Evolutionary conservation across 2,888 invertebrate species (phyloP), one percentile per base, ranked within the genome.

Genomic region (Ichneumoninae sp.): DNA sequence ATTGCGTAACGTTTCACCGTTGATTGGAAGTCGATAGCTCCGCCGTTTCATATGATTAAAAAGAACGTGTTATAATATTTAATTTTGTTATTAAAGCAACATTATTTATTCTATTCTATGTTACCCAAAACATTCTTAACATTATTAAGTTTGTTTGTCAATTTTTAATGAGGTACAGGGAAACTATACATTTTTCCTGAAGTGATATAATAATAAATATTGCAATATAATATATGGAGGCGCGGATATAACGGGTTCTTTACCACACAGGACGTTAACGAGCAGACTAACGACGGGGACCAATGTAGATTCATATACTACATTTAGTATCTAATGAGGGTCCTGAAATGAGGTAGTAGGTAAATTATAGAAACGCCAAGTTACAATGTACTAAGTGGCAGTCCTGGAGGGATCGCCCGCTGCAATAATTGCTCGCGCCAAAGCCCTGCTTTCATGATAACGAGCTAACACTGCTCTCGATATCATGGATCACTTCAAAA

Each of bases 301-400:
- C 71, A 52, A 71, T 16, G 57, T 44, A 60, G 60, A 72, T 60
- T 60, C 57, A 60, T 72, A 44, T 30, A 60, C 22, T 60, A 72
- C 57, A 57, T 47, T 72, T 72, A 72, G 44, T 72, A 16, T 26
- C 57, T 72, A 57, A 72, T 72, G 72, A 60, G 40, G 60, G 26
- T 74, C 60, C 47, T 22, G 44, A 44, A 74, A 47, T 47, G 74
- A 62, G 47, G 13, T 62, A 30, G 3, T 8, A 40, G 74, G 44
- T 62, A 62, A 74, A 74, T 62, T 47, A 47, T 7, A 40, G 22
- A 62, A 62, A 47, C 62, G 44, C 8, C 44, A 22, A 72, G 40
- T 26, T 52, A 50, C n/a, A 69, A n/a, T 13, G 50, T 22, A 6
- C 40, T 13, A 16, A n/a, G 16, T 16, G 3, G 30, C 22, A 54